These are phyloP conservation scores for Triops longicaudatus DNA, from an alignment of 1,140 invertebrate species.

Conservation along the genomic window DNA sequence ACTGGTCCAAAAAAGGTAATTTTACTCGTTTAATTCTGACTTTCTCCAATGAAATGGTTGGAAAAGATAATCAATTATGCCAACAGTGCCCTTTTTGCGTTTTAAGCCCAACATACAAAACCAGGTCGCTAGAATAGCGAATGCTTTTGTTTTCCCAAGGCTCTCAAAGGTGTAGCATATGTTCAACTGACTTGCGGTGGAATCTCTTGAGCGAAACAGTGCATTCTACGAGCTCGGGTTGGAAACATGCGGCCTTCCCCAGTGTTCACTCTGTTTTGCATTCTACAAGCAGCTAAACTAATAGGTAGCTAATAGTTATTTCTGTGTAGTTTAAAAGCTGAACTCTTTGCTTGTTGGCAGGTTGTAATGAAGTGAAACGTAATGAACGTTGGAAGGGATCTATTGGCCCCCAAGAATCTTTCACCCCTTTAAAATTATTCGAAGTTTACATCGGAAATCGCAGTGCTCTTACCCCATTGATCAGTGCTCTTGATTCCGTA, in stretches of 20 bases:
- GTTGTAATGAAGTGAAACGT: neutral
- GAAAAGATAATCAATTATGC: neutral
- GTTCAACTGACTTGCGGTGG: neutral
- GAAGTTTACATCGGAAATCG: neutral
- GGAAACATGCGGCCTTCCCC: neutral
- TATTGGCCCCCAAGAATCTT: neutral
- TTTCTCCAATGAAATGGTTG: no score
- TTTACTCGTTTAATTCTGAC: no score
- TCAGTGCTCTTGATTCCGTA: neutral
- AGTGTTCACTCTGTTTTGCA: neutral
- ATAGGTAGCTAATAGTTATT: neutral
- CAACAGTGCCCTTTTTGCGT: neutral
- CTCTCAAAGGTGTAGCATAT: neutral
- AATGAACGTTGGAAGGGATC: neutral
- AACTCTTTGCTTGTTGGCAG: neutral
- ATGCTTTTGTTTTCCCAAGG: neutral
- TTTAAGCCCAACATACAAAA: neutral
- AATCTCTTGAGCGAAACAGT: neutral
- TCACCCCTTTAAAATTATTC: neutral
- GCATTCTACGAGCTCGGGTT: neutral
- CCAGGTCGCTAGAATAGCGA: neutral
- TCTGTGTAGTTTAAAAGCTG: neutral
- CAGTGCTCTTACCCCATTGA: neutral
- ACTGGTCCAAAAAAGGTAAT: no score
- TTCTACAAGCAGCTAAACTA: neutral